Evolutionary conservation across 2,888 invertebrate species (phyloP), one percentile per base, ranked within the genome.

Genomic region (Pterostichus niger): DNA sequence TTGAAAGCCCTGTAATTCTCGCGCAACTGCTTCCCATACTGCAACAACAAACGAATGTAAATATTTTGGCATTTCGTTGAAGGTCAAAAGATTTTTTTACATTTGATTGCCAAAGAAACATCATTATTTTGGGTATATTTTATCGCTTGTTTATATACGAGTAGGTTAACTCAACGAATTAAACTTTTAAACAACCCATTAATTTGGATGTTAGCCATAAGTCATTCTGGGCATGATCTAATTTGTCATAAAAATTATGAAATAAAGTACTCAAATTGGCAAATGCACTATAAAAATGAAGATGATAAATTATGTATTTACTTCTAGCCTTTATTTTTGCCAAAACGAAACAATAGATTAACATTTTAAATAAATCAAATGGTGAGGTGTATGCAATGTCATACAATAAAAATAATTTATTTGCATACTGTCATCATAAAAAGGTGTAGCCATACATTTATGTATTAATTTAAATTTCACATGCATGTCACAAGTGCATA

Each of bases 11-110:
- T 90, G 89, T 93, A 93, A 89, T 92, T 93, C 88, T 93, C 93
- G 84, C 91, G 90, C 85, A 93, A 90, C 88, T 92, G 92, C 86
- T 92, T 92, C 84, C 93, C 93, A 89, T 93, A 93, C 93, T 93
- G 90, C 79, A 92, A 92, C 87, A 85, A 84, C 71, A 81, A 52
- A 75, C 49, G 35, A 56, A 61, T 49, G 44, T 59, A 75, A 82
- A 82, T 75, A 75, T 73, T 78, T 78, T 78, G 59, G 44, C 78
- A 78, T 59, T 59, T 56, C 31, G 24, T 24, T 54, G 6, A 24
- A 59, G 59, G 40, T 59, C 54, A 17, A 44, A 15, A 4, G 17
- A n/a, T 59, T 78, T 56, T 78, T 78, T 52, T 6, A 40, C 15
- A 44, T 44, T n/a, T 24, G 15, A 52, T 71, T 71, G 80, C 81